Evolutionary conservation across 2,113 vertebrate genomes (phyloP).

Genomic region (Tilapia sparmanii): DNA sequence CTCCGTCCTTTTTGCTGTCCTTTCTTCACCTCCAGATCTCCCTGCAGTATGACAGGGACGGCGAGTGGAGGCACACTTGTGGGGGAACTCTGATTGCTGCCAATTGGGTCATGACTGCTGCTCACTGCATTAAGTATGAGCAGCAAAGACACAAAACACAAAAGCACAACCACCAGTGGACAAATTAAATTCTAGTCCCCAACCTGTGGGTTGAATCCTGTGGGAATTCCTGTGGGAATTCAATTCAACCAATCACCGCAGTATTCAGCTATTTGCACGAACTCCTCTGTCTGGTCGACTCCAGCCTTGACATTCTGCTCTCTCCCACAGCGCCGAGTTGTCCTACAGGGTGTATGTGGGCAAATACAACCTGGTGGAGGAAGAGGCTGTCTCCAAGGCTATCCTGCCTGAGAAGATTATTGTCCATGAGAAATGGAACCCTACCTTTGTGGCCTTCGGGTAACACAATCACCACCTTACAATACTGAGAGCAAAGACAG

Average conservation of each 20-base stretch:
- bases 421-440: constrained; percentile 83
- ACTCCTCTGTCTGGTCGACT: background rate
- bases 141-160: background rate
- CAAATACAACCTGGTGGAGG: constrained; percentile 73
- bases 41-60: constrained; percentile 68
- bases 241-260: background rate
- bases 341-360: constrained; percentile 86
- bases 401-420: constrained; percentile 75
- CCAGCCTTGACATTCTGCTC: background rate
- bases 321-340: constrained; percentile 52
- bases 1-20: background rate
- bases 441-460: constrained; percentile 70
- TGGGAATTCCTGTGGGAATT: background rate
- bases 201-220: too few relatives aligned
- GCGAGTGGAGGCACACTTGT: constrained; percentile 74
- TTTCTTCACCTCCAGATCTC: constrained; percentile 60
- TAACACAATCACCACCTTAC: constrained; percentile 14
- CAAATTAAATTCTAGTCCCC: background rate
- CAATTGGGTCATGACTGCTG: constrained; percentile 81
- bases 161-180: background rate
- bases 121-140: constrained; percentile 78
- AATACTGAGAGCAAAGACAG: background rate
- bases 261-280: background rate
- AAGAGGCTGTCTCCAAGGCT: constrained; percentile 64
- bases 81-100: constrained; percentile 75